Evolutionary conservation across 2,113 vertebrate genomes (phyloP), one percentile per base, ranked within the genome.

Genomic region (Erythrocebus patas): DNA sequence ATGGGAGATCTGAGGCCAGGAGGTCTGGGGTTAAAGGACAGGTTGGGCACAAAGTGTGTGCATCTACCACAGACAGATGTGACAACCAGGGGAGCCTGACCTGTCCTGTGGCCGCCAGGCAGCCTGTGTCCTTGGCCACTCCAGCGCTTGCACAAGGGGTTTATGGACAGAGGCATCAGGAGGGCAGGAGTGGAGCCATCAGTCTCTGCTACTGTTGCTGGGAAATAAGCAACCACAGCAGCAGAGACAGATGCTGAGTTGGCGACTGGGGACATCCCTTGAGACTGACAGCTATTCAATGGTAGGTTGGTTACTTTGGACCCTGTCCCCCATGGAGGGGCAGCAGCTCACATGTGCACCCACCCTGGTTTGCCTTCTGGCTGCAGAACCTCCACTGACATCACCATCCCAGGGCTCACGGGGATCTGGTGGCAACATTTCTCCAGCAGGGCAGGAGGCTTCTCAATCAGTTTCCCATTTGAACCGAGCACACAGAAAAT

Each of bases 61-160:
- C 32, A 22, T 25, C 50, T 2, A 9, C 32, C 81, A 12, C 25
- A 18, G 55, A 88, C 20, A n/a, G 68, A 13, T 3, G 20, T 27
- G 38, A 72, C 17, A 17, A 11, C 30, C 25, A 2, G 18, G 55
- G 23, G 16, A 70, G 52, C 59, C 8, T 27, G 59, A 52, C 20
- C 23, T 48, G 27, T 35, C 76, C 32, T 14, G 8, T 22, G 12
- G 13, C 32, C 2, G 0, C 6, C 20, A 23, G 48, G 22, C 18
- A 18, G 43, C 66, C 11, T 25, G 1, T 59, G 38, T 35, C 57
- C 55, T n/a, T n/a, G 64, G 64, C 64, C 38, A 23, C 73, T 32
- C 25, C 7, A 4, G 17, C 2, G 0, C n/a, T 55, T 11, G n/a
- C 48, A 79, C 2, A 4, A 4, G 20, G 38, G 35, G 14, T 25